Base-by-base conservation (phyloP, 2,797 vertebrate genomes). In the Discoglossus pictus region DNA sequence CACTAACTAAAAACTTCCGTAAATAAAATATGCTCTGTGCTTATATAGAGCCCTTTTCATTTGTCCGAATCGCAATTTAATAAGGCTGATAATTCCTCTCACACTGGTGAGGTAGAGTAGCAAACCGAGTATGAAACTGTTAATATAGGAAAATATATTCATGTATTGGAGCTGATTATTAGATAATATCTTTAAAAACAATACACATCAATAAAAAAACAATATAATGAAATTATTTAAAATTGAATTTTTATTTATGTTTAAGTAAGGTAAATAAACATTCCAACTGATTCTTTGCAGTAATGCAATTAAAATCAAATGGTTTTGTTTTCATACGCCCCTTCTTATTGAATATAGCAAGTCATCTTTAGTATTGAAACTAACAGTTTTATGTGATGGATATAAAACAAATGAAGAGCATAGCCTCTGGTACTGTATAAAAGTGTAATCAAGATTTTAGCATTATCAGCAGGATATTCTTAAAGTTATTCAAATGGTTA, bases 291-390 rank as follows among this genome's bases (percentile, higher is more conserved):
- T 52, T 25, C 21, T 39, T 63, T 50, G 38, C 20, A 63, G 25
- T 61, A 24, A 39, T 46, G 25, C 47, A 63, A 46, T 61, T 38
- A 61, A 34, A 48, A 34, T 48, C 50, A 48, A 61, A 48, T 61
- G 20, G 34, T 20, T 36, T 18, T 16, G 15, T 18, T 58, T 58
- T 58, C 48, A 36, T 48, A 34, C 11, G n/a, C 17, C 39, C 36
- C 43, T 23, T 56, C 23, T 66, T 56, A 66, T 48, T 66, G 64
- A 47, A 40, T 65, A 21, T 36, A 55, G 21, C 51, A 47, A 55
- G 56, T 46, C 51, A 55, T 55, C 40, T 43, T 9, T 36, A 55
- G 27, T 21, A 65, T 24, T 46, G 53, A 56, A 56, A 50, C 23
- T 58, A 48, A 16, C 20, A 35, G 53, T 12, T 48, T 66, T 58